These are phyloP conservation scores for Dermochelys coriacea DNA, from an alignment of 2,797 vertebrate species.

Conservation along the genomic window DNA sequence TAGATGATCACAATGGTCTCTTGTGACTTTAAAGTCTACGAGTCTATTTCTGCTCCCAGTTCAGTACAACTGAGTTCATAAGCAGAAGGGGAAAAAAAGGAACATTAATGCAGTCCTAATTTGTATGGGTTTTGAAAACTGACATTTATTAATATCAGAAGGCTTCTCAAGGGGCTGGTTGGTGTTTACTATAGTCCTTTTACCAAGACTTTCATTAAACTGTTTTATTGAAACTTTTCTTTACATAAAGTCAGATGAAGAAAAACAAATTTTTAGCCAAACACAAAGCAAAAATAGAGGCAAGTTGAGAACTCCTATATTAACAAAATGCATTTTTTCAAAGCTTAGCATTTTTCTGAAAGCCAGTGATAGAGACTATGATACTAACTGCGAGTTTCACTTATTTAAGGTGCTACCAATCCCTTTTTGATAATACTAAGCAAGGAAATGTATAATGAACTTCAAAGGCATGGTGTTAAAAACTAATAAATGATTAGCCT, in stretches of 20 bases:
- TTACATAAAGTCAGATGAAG: slow-evolving; percentile 24
- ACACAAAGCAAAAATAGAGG: slow-evolving; percentile 17
- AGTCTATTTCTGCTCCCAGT: neutral
- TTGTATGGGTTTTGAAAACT: slow-evolving; percentile 10
- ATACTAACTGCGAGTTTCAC: neutral
- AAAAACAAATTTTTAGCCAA: neutral
- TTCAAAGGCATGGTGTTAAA: neutral
- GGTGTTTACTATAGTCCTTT: slow-evolving; percentile 50
- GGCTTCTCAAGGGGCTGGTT: slow-evolving; percentile 44
- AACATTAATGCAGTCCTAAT: slow-evolving; percentile 13
- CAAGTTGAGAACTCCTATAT: neutral
- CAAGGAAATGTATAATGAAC: neutral
- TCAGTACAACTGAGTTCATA: neutral
- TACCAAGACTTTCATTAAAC: neutral
- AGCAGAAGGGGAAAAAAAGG: neutral
- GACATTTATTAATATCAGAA: slow-evolving; percentile 34
- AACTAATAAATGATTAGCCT: neutral
- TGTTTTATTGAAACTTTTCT: neutral
- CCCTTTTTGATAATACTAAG: neutral
- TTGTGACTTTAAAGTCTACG: no score
- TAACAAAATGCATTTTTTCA: neutral
- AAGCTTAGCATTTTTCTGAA: neutral
- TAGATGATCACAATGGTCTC: no score
- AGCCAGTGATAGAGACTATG: neutral
- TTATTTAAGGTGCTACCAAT: neutral